phyloP scores from a whole-genome alignment of 2,888 invertebrate genomes.

The Lordiphosa andalusiaca region DNA sequence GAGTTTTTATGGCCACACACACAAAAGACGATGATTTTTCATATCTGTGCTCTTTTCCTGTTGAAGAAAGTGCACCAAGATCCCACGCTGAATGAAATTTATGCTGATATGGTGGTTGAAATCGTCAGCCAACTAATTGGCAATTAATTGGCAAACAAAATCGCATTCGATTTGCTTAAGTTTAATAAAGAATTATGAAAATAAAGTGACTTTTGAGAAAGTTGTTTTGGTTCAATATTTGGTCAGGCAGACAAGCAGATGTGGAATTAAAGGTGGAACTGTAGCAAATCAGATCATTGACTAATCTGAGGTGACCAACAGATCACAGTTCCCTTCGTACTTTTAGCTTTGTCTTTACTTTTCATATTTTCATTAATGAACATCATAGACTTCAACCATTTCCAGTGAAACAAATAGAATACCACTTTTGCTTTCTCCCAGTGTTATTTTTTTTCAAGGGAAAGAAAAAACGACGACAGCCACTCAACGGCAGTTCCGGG shows the following conservation, averaged over 20 bases:
- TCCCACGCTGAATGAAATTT: conserved; percentile 5
- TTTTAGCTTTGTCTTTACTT: conserved; percentile 2
- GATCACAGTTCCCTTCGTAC: too few species aligned
- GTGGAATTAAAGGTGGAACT: too few species aligned
- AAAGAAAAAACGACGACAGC: conserved; percentile 43
- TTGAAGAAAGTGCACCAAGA: conserved; percentile 10
- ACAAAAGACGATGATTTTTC: conserved; percentile 58
- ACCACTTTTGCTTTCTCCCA: conserved; percentile 71
- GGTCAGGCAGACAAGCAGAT: too few species aligned
- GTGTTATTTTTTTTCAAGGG: conserved; percentile 26
- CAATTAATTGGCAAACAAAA: conserved; percentile 57
- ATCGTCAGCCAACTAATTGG: conserved; percentile 62
- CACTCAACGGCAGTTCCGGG: conserved; percentile 74
- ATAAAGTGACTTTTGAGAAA: conserved; percentile 1
- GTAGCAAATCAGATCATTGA: too few species aligned
- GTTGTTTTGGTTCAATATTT: background rate
- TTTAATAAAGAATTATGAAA: background rate
- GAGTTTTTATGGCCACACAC: conserved; percentile 70
- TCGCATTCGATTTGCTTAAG: conserved; percentile 49
- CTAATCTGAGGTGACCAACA: too few species aligned
- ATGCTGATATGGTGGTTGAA: conserved; percentile 25
- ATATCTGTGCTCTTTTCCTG: conserved; percentile 34
- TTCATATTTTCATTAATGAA: conserved; percentile 8
- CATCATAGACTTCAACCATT: conserved; percentile 22
- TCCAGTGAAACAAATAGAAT: conserved; percentile 70